A percentile compares a stretch with the other conserved stretches of the same genome.
phyloP scores from a whole-genome alignment of 2,113 vertebrate species.

The Neogobius melanostomus region DNA sequence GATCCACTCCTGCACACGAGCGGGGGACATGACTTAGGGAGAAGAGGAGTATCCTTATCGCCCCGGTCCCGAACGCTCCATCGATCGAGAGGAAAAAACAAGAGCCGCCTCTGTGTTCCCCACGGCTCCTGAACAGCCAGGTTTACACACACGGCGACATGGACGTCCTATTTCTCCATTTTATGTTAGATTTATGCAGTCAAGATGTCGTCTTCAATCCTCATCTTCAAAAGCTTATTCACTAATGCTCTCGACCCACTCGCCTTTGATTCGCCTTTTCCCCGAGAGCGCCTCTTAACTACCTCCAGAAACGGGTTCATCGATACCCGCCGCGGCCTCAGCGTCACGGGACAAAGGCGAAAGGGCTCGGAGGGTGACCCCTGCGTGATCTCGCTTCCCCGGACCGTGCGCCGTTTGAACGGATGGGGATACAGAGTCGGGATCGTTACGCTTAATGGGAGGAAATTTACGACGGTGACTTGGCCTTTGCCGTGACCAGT shows the following conservation, averaged over 20 bases:
- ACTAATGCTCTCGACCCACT: constrained; percentile 3
- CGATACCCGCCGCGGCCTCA: constrained; percentile 30
- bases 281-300: constrained; percentile 29
- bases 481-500: background rate
- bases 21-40: constrained; percentile 21
- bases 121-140: constrained; percentile 22
- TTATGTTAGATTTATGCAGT: no score
- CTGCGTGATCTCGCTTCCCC: background rate
- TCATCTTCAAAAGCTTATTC: no score
- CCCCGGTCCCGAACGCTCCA: constrained; percentile 52
- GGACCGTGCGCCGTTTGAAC: background rate
- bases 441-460: constrained; percentile 37
- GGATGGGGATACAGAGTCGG: constrained; percentile 47
- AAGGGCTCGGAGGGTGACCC: constrained; percentile 36
- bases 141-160: constrained; percentile 9
- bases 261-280: constrained; percentile 16
- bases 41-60: constrained; percentile 64
- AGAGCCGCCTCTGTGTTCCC: constrained; percentile 36
- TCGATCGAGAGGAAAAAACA: constrained; percentile 60
- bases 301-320: constrained; percentile 34
- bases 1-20: constrained; percentile 51
- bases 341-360: constrained; percentile 8
- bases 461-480: constrained; percentile 54
- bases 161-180: no score
- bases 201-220: no score